These are phyloP conservation scores for Gadus macrocephalus DNA, from an alignment of 2,113 vertebrate genomes.

Conservation along the genomic window DNA sequence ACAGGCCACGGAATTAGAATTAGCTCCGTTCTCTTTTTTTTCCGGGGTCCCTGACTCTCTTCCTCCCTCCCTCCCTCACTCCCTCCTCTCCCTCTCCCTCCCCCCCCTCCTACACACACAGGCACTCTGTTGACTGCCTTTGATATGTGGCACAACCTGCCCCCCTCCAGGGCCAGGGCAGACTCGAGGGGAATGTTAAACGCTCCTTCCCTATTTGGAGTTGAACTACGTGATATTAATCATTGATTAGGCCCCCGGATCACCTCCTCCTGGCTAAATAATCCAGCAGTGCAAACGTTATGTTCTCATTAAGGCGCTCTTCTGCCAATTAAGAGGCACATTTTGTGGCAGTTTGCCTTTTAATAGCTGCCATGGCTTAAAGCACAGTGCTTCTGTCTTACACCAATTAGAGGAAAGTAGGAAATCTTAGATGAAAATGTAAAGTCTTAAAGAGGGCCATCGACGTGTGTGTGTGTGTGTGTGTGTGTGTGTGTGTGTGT, in stretches of 20 bases:
- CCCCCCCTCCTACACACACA: constrained; percentile 12
- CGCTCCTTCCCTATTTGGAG: constrained; percentile 61
- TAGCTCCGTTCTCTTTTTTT: constrained; percentile 28
- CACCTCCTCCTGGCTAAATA: constrained; percentile 48
- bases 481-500: too few relatives aligned
- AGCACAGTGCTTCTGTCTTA: background rate
- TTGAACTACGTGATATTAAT: constrained; percentile 68
- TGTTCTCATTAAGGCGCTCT: constrained; percentile 50
- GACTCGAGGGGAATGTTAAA: constrained; percentile 71
- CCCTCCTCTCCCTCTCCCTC: background rate
- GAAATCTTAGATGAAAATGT: too few relatives aligned
- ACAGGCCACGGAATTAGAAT: constrained; percentile 41
- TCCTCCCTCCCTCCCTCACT: constrained; percentile 8
- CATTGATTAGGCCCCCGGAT: constrained; percentile 59
- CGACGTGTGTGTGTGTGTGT: too few relatives aligned
- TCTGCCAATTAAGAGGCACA: constrained; percentile 48
- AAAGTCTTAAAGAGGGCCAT: too few relatives aligned
- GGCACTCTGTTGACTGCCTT: constrained; percentile 51
- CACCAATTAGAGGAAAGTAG: too few relatives aligned
- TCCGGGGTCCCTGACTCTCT: constrained; percentile 37
- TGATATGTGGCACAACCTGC: constrained; percentile 67
- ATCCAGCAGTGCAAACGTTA: constrained; percentile 53
- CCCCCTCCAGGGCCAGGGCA: constrained; percentile 56
- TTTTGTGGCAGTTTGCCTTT: constrained; percentile 23
- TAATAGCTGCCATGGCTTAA: constrained; percentile 8